Percentiles rank a stretch among this genome's conserved stretches.
These are phyloP conservation scores for Paraplagusia blochii DNA, from an alignment of 2,113 vertebrate species.

Conservation along the genomic window DNA sequence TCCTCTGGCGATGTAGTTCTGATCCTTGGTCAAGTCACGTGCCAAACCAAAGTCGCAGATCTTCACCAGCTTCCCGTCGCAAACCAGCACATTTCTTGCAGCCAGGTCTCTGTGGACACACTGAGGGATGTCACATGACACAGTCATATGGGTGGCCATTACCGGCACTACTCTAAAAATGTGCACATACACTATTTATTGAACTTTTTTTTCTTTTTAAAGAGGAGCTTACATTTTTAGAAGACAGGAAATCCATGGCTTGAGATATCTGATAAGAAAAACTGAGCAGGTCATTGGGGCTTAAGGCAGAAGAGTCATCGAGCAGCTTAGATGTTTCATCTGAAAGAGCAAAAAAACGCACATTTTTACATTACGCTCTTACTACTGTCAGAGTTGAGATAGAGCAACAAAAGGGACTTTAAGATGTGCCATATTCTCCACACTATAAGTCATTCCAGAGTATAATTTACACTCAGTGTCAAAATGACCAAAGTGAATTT, in stretches of 20 bases:
- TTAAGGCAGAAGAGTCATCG: constrained; percentile 80
- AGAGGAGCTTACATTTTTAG: constrained; percentile 80
- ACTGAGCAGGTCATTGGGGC: constrained; percentile 81
- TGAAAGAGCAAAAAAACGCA: constrained; percentile 75
- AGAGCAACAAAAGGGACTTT: no score
- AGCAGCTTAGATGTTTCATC: constrained; percentile 71
- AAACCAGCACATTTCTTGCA: constrained; percentile 61
- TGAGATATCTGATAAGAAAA: constrained; percentile 91
- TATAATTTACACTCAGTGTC: no score
- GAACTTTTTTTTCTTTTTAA: not conserved
- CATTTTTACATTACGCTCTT: not conserved
- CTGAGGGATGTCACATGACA: constrained; percentile 32
- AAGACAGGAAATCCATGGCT: constrained; percentile 92
- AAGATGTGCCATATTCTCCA: no score
- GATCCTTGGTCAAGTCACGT: constrained; percentile 82
- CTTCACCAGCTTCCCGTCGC: constrained; percentile 62
- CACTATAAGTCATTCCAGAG: no score
- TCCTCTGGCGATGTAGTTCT: constrained; percentile 86
- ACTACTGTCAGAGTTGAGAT: no score
- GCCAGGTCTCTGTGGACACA: constrained; percentile 88
- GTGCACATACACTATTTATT: not conserved
- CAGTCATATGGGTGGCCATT: not conserved
- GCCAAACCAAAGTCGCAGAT: constrained; percentile 85
- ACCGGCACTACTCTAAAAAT: no score
- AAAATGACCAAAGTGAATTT: no score